phyloP scores from a whole-genome alignment of 2,797 vertebrate species.

The Syndactyla subalaris region DNA sequence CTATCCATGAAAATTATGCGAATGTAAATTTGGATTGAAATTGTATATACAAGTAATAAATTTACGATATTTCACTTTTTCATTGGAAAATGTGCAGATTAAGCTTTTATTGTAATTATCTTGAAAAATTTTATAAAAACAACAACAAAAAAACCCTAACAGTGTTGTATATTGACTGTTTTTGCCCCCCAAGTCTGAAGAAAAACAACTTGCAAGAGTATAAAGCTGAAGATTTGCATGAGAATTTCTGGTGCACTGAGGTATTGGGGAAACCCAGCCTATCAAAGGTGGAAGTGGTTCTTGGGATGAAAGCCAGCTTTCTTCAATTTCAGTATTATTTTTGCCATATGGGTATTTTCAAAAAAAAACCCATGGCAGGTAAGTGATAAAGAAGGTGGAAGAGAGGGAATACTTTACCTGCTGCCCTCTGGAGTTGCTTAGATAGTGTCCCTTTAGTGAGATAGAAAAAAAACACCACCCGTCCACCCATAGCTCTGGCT shows the following conservation, averaged over 20 bases:
- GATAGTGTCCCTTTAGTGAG: not conserved
- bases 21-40: constrained; percentile 77
- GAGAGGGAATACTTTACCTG: not conserved
- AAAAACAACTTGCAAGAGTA: not conserved
- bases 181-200: fast-evolving
- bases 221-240: not conserved
- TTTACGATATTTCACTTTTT: constrained; percentile 65
- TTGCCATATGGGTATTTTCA: not conserved
- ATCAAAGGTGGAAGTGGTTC: not conserved
- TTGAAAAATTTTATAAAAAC: constrained; percentile 85
- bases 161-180: not conserved
- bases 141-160: constrained; percentile 59
- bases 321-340: not conserved
- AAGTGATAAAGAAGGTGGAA: not conserved
- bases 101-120: constrained; percentile 72
- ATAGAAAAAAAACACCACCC: not conserved
- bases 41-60: constrained; percentile 74
- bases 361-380: fast-evolving
- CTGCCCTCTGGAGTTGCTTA: not conserved
- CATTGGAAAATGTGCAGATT: constrained; percentile 76
- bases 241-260: not conserved
- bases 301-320: not conserved
- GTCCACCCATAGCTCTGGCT: not conserved
- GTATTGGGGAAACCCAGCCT: not conserved
- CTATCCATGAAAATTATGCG: constrained; percentile 53